Conservation (phyloP, 92 coral and sea anemone genomes). For the Hydrozoanthus gracilis region DNA sequence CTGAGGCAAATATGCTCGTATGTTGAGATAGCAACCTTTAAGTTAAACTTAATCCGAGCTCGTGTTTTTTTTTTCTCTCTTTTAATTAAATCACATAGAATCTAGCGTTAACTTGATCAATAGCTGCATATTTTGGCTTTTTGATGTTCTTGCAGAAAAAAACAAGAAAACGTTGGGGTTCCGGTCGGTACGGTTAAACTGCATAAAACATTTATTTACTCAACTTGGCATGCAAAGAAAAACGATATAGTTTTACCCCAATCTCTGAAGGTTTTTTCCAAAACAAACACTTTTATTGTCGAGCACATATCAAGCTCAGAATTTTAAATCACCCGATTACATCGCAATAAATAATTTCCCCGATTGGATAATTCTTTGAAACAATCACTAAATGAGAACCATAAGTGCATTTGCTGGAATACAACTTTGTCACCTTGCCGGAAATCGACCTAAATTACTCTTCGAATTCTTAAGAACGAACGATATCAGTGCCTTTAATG, state of each 20-base stretch:
- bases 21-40: no score
- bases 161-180: background rate
- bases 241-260: background rate
- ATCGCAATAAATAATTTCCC: background rate
- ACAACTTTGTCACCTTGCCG: conserved; percentile 4
- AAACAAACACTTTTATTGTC: conserved; percentile 6
- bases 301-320: background rate
- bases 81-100: background rate
- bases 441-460: conserved; percentile 41
- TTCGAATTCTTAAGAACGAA: background rate
- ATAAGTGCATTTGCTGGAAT: conserved; percentile 2
- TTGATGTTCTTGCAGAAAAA: background rate
- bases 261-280: background rate
- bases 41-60: background rate
- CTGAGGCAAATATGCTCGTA: background rate
- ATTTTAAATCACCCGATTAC: background rate
- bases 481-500: background rate
- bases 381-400: conserved; percentile 7
- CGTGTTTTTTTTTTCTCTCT: background rate
- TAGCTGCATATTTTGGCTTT: background rate
- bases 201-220: background rate
- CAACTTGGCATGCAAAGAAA: background rate
- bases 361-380: background rate
- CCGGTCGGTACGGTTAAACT: background rate
- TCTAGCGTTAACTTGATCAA: background rate